These are phyloP conservation scores for Onychomys arenicola DNA, from an alignment of 2,797 vertebrate genomes.

Conservation along the genomic window DNA sequence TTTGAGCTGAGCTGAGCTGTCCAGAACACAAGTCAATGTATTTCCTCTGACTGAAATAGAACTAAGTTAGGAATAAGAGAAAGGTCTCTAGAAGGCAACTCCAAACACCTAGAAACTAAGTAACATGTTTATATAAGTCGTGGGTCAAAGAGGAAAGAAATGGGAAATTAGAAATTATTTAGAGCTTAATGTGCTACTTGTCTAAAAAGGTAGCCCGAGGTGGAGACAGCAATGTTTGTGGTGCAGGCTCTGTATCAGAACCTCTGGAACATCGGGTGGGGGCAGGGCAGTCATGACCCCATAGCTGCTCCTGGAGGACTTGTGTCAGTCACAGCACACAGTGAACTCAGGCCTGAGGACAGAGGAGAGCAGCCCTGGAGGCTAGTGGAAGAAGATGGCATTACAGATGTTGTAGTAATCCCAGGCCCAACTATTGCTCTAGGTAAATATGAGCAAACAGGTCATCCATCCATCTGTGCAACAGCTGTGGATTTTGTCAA, in stretches of 20 bases:
- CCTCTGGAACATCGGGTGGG: background rate
- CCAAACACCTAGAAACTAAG: conserved; percentile 37
- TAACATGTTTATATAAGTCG: background rate
- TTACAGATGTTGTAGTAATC: too few species aligned
- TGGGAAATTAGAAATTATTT: conserved; percentile 46
- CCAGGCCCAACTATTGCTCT: background rate
- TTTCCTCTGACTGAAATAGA: conserved; percentile 45
- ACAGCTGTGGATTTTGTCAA: background rate
- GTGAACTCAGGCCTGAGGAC: too few species aligned
- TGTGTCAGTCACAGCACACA: background rate
- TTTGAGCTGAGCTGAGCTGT: too few species aligned
- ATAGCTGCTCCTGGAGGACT: background rate
- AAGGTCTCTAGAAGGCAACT: conserved; percentile 15
- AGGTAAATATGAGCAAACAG: background rate
- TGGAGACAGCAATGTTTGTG: too few species aligned
- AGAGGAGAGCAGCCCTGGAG: background rate
- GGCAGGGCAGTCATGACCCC: background rate
- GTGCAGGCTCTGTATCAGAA: background rate
- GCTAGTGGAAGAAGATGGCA: accelerated
- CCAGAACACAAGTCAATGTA: background rate
- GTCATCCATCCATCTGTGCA: background rate
- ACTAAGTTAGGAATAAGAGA: conserved; percentile 25
- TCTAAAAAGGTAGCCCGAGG: background rate
- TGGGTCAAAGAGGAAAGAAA: background rate
- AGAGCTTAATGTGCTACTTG: too few species aligned